Conservation (phyloP, 2,797 vertebrate genomes). For the Craterocephalus amniculus region DNA sequence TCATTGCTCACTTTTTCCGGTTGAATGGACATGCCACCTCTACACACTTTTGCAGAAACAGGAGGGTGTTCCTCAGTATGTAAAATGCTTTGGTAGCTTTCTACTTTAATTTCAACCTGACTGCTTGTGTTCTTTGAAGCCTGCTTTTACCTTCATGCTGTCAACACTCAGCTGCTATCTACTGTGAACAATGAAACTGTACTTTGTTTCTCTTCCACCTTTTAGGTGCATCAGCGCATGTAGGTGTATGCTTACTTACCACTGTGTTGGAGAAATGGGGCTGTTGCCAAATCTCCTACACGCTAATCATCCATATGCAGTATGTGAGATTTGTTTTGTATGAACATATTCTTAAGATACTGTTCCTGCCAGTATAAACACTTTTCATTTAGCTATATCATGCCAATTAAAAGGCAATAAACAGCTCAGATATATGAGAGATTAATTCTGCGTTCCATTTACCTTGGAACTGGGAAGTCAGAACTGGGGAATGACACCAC, state of each 20-base stretch:
- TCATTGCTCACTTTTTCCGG: conserved; percentile 26
- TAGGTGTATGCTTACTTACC: conserved; percentile 32
- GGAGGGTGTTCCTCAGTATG: conserved; percentile 1
- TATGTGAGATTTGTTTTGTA: conserved; percentile 3
- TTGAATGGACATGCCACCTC: conserved; percentile 15
- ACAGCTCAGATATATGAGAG: neutral
- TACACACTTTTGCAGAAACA: conserved; percentile 34
- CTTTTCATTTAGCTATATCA: neutral
- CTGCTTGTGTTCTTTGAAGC: conserved; percentile 21
- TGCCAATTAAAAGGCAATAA: neutral
- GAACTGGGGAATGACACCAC: no score
- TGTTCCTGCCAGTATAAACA: neutral
- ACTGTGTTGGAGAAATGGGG: conserved; percentile 7
- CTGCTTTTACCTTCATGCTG: conserved; percentile 38
- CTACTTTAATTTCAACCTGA: conserved; percentile 27
- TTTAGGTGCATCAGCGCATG: conserved; percentile 45
- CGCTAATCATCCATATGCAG: conserved; percentile 13
- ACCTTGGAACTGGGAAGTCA: no score
- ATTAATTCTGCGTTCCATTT: no score
- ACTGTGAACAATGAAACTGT: conserved; percentile 46
- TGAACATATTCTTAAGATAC: conserved; percentile 8
- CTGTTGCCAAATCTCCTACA: conserved; percentile 26
- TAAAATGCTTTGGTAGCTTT: conserved; percentile 30
- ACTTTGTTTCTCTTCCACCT: conserved; percentile 14
- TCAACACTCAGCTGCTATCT: conserved; percentile 46